phyloP scores from a whole-genome alignment of 1,140 invertebrate genomes.

The Lasaia peninsularis region DNA sequence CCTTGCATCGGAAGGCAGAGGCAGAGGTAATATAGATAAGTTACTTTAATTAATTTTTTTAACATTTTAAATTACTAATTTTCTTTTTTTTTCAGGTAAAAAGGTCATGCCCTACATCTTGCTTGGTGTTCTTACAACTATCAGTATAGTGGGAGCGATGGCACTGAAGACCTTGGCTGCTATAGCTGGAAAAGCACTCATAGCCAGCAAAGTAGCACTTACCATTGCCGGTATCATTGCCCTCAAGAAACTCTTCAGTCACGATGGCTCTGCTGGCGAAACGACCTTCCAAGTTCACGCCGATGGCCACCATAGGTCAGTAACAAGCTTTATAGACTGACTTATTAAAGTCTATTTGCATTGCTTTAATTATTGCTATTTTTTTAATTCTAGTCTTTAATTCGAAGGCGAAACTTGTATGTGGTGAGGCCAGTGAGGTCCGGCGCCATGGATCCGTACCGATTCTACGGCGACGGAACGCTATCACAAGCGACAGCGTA shows the following conservation, averaged over 20 bases:
- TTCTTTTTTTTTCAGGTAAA: conserved; percentile 56
- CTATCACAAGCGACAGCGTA: conserved; percentile 78
- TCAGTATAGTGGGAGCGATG: conserved; percentile 78
- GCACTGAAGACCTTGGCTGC: conserved; percentile 81
- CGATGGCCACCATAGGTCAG: conserved; percentile 80
- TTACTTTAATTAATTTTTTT: conserved; percentile 4
- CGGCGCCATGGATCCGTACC: conserved; percentile 75
- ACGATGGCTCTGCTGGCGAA: conserved; percentile 77
- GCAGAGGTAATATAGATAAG: conserved; percentile 53
- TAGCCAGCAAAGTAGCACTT: conserved; percentile 83
- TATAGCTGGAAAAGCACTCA: conserved; percentile 82
- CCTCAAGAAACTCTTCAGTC: conserved; percentile 83
- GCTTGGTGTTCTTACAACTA: conserved; percentile 80
- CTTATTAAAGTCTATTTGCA: background rate
- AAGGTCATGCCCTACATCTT: conserved; percentile 78
- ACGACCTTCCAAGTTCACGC: conserved; percentile 82
- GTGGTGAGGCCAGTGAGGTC: conserved; percentile 78
- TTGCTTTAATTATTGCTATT: conserved; percentile 36
- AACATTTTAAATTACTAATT: background rate
- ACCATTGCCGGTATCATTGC: conserved; percentile 83
- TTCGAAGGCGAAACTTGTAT: conserved; percentile 79
- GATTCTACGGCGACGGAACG: conserved; percentile 75
- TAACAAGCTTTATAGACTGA: conserved; percentile 4
- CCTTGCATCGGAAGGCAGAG: conserved; percentile 69
- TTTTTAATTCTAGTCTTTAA: conserved; percentile 67